A percentile compares a stretch with the other conserved stretches of the same genome.
phyloP scores from a whole-genome alignment of 1,140 invertebrate species.

The Meloidogyne floridensis region DNA sequence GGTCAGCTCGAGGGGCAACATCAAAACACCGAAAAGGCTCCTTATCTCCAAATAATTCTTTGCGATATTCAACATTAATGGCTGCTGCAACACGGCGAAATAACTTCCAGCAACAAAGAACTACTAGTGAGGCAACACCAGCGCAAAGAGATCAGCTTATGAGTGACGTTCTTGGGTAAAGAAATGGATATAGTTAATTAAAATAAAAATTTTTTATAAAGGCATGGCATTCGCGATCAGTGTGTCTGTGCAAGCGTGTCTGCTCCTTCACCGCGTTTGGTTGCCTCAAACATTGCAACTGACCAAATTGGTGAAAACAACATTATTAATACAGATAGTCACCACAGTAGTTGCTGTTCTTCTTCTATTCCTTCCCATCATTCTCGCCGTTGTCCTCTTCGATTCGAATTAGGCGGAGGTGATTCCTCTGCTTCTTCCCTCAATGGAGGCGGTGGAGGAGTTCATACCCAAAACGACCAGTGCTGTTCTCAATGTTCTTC shows the following conservation, averaged over 20 bases:
- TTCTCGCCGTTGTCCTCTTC: not conserved
- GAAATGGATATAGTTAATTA: not conserved
- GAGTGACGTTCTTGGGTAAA: constrained; percentile 26
- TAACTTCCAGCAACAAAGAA: constrained; percentile 27
- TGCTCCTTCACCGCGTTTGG: constrained; percentile 14
- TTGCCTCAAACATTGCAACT: not conserved
- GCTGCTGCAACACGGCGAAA: constrained; percentile 20
- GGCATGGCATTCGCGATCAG: constrained; percentile 28
- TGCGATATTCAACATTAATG: constrained; percentile 27
- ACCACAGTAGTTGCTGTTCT: not conserved
- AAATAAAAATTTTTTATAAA: not conserved
- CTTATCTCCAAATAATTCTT: constrained; percentile 29
- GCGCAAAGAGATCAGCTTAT: constrained; percentile 26
- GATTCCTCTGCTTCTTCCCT: constrained; percentile 25
- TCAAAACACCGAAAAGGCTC: constrained; percentile 31
- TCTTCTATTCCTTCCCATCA: constrained; percentile 10
- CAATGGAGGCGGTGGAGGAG: not conserved
- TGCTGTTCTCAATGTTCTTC: constrained; percentile 28
- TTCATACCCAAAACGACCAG: not conserved
- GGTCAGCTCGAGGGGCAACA: constrained; percentile 17
- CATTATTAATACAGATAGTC: constrained; percentile 6
- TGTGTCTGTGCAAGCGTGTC: constrained; percentile 25
- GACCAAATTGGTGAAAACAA: not conserved
- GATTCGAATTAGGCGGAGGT: constrained; percentile 23
- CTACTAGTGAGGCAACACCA: constrained; percentile 30